A percentile compares a stretch with the other conserved stretches of the same genome.
phyloP scores from a whole-genome alignment of 2,113 vertebrate genomes.

The Cephalopholis sonnerati region DNA sequence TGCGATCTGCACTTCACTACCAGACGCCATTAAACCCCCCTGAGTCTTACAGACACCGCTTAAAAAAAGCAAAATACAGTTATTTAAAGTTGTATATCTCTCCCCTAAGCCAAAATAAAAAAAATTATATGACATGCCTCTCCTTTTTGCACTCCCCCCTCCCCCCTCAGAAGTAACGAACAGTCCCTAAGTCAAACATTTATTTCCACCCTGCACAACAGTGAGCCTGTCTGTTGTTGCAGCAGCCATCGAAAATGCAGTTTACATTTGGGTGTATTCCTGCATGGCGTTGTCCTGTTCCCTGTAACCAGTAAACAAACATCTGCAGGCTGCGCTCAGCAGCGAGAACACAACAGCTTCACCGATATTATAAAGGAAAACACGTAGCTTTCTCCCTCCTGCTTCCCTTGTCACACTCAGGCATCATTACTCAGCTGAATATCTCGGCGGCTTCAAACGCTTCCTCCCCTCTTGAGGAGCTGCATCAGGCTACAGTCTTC shows the following conservation, averaged over 20 bases:
- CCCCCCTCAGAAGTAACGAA: too few relatives aligned
- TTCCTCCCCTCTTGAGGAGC: neutral
- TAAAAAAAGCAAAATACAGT: too few relatives aligned
- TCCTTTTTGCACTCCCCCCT: too few relatives aligned
- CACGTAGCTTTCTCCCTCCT: neutral
- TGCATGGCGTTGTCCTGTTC: neutral
- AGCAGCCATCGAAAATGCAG: neutral
- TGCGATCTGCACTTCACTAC: too few relatives aligned
- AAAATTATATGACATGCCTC: too few relatives aligned
- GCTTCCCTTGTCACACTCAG: neutral
- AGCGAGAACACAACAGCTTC: neutral
- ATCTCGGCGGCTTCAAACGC: neutral
- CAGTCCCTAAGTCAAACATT: neutral
- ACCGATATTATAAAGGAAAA: neutral
- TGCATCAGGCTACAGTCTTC: constrained; percentile 19
- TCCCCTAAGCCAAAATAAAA: too few relatives aligned
- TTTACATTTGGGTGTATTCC: constrained; percentile 7
- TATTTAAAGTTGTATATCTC: too few relatives aligned
- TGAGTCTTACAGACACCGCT: too few relatives aligned
- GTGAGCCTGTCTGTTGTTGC: neutral
- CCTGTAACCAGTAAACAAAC: constrained; percentile 27
- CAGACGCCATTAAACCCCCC: too few relatives aligned
- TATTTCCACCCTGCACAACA: neutral
- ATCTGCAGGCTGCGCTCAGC: constrained; percentile 1
- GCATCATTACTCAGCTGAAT: constrained; percentile 38